These are phyloP conservation scores for Toxonevra muliebris DNA, from an alignment of 2,888 invertebrate genomes.

Conservation along the genomic window DNA sequence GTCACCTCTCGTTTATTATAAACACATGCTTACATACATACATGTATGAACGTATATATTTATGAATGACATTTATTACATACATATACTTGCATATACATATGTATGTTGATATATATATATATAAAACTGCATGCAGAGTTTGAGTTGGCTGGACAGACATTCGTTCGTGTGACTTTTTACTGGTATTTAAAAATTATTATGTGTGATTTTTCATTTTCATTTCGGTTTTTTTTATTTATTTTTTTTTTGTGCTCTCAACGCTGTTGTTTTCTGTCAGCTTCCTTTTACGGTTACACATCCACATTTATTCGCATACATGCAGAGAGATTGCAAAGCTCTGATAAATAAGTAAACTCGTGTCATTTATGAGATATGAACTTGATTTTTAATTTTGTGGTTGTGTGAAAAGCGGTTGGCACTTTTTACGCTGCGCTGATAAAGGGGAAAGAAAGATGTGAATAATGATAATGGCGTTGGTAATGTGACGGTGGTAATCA, in stretches of 20 bases:
- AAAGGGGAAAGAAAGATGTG: background rate
- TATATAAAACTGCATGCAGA: no score
- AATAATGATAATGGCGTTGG: background rate
- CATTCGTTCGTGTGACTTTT: background rate
- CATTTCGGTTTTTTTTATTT: background rate
- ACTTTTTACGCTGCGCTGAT: background rate
- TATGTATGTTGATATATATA: no score
- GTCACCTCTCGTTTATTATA: background rate
- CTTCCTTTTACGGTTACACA: no score
- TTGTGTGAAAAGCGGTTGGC: background rate
- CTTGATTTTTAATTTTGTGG: background rate
- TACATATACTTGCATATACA: background rate
- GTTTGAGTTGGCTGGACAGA: no score
- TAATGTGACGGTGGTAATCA: no score
- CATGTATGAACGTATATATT: background rate
- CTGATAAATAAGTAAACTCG: background rate
- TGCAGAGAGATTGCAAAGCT: background rate
- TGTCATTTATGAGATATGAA: slow-evolving; percentile 12
- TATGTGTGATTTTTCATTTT: background rate
- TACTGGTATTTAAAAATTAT: background rate
- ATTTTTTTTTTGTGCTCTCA: background rate
- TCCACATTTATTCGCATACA: background rate
- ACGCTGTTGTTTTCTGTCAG: background rate
- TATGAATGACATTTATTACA: slow-evolving; percentile 5
- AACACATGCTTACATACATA: slow-evolving; percentile 16